Percentiles rank a stretch among this genome's conserved stretches.
phyloP scores from a whole-genome alignment of 2,797 vertebrate genomes.

The Sebastes taczanowskii region DNA sequence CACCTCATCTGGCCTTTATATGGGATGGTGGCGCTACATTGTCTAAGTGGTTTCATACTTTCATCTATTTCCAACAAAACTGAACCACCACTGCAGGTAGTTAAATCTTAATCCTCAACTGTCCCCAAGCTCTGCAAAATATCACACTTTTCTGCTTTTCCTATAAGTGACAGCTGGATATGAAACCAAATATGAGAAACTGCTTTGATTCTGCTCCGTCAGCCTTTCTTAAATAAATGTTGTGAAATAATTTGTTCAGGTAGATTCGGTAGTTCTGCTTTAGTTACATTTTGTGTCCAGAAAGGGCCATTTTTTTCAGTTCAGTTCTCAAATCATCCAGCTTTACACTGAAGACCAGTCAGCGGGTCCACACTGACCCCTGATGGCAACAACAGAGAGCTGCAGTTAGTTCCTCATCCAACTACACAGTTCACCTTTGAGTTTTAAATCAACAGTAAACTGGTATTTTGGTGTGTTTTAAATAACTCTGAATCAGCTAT shows the following conservation, averaged over 20 bases:
- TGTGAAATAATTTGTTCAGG: conserved; percentile 2
- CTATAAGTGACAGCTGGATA: background rate
- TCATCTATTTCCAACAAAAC: background rate
- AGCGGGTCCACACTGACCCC: conserved; percentile 50
- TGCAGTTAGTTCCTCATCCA: background rate
- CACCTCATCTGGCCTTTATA: too few relatives aligned
- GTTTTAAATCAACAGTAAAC: background rate
- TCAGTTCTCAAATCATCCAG: background rate
- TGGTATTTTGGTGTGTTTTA: background rate
- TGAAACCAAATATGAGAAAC: conserved; percentile 4
- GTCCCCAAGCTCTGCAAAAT: background rate
- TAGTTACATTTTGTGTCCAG: conserved; percentile 24
- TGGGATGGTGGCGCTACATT: too few relatives aligned
- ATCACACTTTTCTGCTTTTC: background rate
- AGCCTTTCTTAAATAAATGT: background rate
- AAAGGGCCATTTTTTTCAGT: background rate
- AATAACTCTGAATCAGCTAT: too few relatives aligned
- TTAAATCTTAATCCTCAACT: background rate
- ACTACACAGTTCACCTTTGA: background rate
- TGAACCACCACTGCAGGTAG: background rate
- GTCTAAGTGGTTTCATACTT: background rate
- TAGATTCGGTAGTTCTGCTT: conserved; percentile 1
- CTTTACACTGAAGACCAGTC: background rate
- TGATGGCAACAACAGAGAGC: background rate
- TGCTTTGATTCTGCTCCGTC: background rate